Conservation (phyloP, 2,888 invertebrate genomes). For the Acanthoscelides obtectus region DNA sequence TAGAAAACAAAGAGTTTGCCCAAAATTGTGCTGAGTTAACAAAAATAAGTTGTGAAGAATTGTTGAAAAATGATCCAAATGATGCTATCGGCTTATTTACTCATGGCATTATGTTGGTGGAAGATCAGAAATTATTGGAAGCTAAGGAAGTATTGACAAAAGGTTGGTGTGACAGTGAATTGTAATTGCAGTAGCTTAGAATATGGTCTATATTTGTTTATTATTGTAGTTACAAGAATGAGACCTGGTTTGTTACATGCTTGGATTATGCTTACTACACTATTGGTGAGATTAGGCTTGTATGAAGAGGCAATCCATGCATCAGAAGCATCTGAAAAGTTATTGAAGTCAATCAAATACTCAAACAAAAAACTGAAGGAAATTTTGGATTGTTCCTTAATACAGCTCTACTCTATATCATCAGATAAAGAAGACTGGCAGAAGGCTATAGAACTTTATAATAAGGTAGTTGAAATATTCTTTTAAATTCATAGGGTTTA, state of each 20-base stretch:
- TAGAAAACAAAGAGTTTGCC: conserved; percentile 32
- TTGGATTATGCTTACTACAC: conserved; percentile 49
- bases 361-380: conserved; percentile 33
- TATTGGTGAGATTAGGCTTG: conserved; percentile 51
- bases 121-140: conserved; percentile 52
- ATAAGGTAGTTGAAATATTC: conserved; percentile 34
- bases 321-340: conserved; percentile 41
- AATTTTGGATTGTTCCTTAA: conserved; percentile 36
- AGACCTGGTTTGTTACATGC: conserved; percentile 49
- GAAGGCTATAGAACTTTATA: conserved; percentile 39
- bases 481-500: no score
- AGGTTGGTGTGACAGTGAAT: conserved; percentile 28
- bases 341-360: conserved; percentile 35
- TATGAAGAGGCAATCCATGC: conserved; percentile 49
- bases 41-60: conserved; percentile 46
- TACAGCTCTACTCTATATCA: conserved; percentile 47
- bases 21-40: conserved; percentile 19
- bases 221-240: conserved; percentile 35
- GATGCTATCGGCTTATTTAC: conserved; percentile 61
- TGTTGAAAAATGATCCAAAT: conserved; percentile 55
- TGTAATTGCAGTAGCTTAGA: background rate
- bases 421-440: conserved; percentile 49
- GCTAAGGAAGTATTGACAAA: conserved; percentile 52
- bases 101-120: conserved; percentile 54
- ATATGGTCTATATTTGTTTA: conserved; percentile 6